These are phyloP conservation scores for Sminthurinus aureus DNA, from an alignment of 2,888 invertebrate species.

Conservation along the genomic window DNA sequence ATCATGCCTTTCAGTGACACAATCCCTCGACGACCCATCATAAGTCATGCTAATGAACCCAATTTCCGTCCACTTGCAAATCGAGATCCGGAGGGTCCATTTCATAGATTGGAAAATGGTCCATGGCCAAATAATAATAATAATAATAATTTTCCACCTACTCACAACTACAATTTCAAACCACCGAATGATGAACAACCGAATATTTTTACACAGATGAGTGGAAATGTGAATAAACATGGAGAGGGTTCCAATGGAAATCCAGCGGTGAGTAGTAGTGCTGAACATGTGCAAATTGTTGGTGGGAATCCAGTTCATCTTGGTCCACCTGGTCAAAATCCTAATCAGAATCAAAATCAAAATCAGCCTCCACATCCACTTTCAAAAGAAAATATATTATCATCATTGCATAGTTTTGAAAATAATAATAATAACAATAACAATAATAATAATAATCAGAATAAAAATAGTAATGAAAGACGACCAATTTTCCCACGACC, in stretches of 20 bases:
- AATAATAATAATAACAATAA: neutral
- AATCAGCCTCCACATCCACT: neutral
- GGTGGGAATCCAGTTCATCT: constrained; percentile 12
- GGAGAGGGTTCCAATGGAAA: constrained; percentile 42
- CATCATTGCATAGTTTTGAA: neutral
- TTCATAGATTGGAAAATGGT: constrained; percentile 48
- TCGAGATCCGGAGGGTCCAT: constrained; percentile 32
- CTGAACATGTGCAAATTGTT: constrained; percentile 18
- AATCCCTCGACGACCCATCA: constrained; percentile 54
- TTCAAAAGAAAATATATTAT: neutral
- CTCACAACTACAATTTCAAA: constrained; percentile 52
- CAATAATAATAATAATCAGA: neutral
- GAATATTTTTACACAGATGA: constrained; percentile 50
- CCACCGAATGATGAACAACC: constrained; percentile 53
- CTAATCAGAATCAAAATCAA: neutral
- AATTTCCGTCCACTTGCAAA: constrained; percentile 40
- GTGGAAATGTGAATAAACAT: constrained; percentile 50
- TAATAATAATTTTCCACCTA: constrained; percentile 49
- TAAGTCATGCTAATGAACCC: constrained; percentile 51
- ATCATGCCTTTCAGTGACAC: constrained; percentile 37
- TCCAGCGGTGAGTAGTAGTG: constrained; percentile 8
- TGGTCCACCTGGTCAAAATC: constrained; percentile 17
- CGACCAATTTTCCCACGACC: constrained; percentile 27
- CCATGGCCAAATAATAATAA: constrained; percentile 39
- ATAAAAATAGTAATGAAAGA: neutral